Base-by-base conservation (phyloP, 2,797 vertebrate genomes). In the Gymnoscopelus braueri region DNA sequence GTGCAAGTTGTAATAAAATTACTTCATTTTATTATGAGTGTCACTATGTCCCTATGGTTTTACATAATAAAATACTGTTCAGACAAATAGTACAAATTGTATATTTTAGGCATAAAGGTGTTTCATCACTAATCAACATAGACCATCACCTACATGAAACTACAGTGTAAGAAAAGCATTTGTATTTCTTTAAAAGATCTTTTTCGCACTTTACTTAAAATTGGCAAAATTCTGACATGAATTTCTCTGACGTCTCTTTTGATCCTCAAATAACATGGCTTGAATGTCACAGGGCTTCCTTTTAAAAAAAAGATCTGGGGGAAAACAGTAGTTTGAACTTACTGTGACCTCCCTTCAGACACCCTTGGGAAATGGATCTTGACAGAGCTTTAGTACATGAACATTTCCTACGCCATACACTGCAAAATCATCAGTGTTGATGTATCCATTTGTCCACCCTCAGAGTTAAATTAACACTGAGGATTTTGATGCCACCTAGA, bases 191-290 rank as follows among this genome's bases (percentile, higher is more conserved):
- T 70, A 60, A 64, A 71, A 66, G 65, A 67, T 71, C 64, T 55
- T 50, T 61, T 71, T 66, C 70, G 74, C 86, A 78, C 77, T 64
- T 66, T 74, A 58, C 69, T 26, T 62, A 85, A 80, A 79, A 85
- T 81, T 82, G 81, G 63, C 76, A 65, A 60, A 63, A 24, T 71
- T 71, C n/a, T 91, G 89, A 92, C 79, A 80, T 79, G 87, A 93
- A 92, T 70, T 61, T 67, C 74, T 71, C 70, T 92, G 91, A 90
- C 91, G 80, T 86, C 73, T 81, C 81, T 89, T 88, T 91, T 91
- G 92, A 83, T 92, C 75, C 84, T 44, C 11, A 72, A 72, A 73
- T 85, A 91, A 86, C 67, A 65, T 77, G 72, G 81, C 89, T 89
- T 88, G 79, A 88, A 88, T 85, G 82, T 82, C 84, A 72, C 72